Evolutionary conservation across 2,797 vertebrate genomes (phyloP), one percentile per base, ranked within the genome.

Genomic region (Apogon hyalosoma): DNA sequence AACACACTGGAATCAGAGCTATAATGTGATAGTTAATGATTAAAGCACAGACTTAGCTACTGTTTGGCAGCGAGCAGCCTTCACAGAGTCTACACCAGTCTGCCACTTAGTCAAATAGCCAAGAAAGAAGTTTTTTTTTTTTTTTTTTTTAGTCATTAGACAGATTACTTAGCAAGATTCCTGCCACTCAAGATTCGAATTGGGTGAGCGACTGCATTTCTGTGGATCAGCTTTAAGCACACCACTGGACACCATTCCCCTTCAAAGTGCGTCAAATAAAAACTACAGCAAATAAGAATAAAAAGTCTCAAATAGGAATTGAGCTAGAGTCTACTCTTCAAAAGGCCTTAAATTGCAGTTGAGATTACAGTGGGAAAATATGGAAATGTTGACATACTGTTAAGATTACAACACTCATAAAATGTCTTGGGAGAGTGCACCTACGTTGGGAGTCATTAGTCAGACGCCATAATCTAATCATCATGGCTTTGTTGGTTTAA

Each of bases 1-100:
- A 28, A 28, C 2, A 28, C 24, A 28, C 24, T 28, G 24, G 24
- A 28, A 28, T 28, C 24, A 70, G 42, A 60, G 47, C 74, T 53
- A 42, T 78, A 75, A 82, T 58, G 75, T 61, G 33, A 58, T 51
- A 16, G 88, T 87, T 90, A 91, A 92, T 90, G 75, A 91, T 90
- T 90, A 83, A 77, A 87, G 46, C 54, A 69, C 58, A 74, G 66
- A 84, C 54, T 50, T 56, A 21, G 77, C 87, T 85, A 73, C 87
- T 87, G 72, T 80, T 75, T 10, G 18, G 49, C 82, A 81, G 79
- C 68, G 84, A 86, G 75, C 11, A 16, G 45, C 61, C 31, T 79
- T 83, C 75, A 74, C 82, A 81, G 55, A 56, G 40, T 41, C 42
- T 11, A 51, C 40, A 60, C 6, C 45, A 65, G 53, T 36, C 65